phyloP scores from a whole-genome alignment of 2,888 invertebrate genomes.

The Hydrotaea cyrtoneurina region DNA sequence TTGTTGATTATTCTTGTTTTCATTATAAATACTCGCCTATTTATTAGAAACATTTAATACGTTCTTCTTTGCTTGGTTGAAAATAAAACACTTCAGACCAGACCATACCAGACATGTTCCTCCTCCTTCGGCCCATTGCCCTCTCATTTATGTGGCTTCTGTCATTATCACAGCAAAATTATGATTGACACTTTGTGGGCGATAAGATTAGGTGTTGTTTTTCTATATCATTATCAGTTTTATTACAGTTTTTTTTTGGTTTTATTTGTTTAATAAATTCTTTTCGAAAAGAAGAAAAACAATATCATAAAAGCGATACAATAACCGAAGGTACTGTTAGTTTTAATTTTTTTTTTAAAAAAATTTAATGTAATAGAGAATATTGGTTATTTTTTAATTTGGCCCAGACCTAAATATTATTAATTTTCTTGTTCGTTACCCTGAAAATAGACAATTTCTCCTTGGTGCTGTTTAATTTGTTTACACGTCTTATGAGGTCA shows the following conservation, averaged over 20 bases:
- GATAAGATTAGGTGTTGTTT: slow-evolving; percentile 12
- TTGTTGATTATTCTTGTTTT: not conserved
- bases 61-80: too few relatives aligned
- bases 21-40: too few relatives aligned
- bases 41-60: too few relatives aligned
- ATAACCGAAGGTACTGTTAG: not conserved
- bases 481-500: not conserved
- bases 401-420: not conserved
- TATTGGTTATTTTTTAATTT: not conserved
- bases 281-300: not conserved
- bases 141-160: not conserved
- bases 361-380: not conserved
- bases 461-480: not conserved
- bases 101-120: too few relatives aligned
- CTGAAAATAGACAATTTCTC: not conserved
- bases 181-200: slow-evolving; percentile 1
- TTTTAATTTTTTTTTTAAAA: not conserved
- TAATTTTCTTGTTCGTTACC: not conserved
- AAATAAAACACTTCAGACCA: too few relatives aligned
- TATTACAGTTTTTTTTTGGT: not conserved
- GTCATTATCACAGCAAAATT: not conserved
- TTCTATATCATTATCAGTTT: not conserved
- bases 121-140: not conserved
- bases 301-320: not conserved
- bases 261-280: slow-evolving; percentile 13